Base-by-base conservation (phyloP, 2,113 vertebrate species). In the Podarcis raffonei region DNA sequence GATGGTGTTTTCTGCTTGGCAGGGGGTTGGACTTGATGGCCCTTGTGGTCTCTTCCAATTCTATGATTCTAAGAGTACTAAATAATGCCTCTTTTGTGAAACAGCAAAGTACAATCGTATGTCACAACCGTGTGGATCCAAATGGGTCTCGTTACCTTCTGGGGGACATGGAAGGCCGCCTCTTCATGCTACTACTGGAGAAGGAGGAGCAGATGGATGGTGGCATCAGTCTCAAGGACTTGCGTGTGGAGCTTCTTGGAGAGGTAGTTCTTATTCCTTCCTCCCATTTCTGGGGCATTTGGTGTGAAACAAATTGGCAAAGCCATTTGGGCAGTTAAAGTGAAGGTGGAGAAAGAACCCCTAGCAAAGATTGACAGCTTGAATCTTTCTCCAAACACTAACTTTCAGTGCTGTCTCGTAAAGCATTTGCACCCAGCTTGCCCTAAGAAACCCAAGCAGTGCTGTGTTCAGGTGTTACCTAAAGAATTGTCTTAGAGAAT, bases 131-230 rank as follows among this genome's bases (percentile, higher is more conserved):
- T 0, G 99, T 99, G 92, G 99, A 99, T 94, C 98, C 98, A 71
- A 99, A 99, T 0, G 99, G 99, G 25, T 99, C 99, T 0, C 98
- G 99, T 4, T 99, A 99, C 89, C 94, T 99, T 91, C 96, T 99
- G 94, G 99, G 99, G 1, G 99, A 99, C 95, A 99, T 99, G 98
- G 99, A 99, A 90, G 99, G 99, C 0, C 96, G 98, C 0, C 98
- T 99, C 59, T 99, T 99, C 95, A 99, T 99, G 99, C 97, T 99
- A 90, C 97, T 99, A 6, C 90, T 99, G 96, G 99, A 99, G 97
- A 99, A 99, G 92, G 99, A 99, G 94, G 99, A 99, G 37, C 98
- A 99, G 93, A 99, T 99, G 98, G 99, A 99, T 0, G 99, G 99
- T 48, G 98, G 98, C 0, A 98, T 99, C 95, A 98, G 97, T 37